A percentile compares a stretch with the other conserved stretches of the same genome.
Conservation (phyloP, 2,888 invertebrate genomes). For the Caenorhabditis sp. region DNA sequence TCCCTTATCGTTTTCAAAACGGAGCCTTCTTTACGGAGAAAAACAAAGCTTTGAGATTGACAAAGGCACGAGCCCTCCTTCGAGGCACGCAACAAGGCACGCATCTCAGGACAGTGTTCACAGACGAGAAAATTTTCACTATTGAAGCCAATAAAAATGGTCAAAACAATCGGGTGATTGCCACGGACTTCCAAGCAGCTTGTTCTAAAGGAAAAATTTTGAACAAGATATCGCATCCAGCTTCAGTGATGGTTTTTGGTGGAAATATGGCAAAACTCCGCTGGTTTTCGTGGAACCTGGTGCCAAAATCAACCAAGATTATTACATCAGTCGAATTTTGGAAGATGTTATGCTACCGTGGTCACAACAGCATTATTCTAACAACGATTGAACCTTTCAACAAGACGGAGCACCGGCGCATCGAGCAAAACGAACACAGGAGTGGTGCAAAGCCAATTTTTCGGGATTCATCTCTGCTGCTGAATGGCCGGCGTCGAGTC, state of each 20-base stretch:
- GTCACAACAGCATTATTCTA: slow-evolving; percentile 11
- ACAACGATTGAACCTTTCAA: slow-evolving; percentile 8
- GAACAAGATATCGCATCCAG: slow-evolving; percentile 12
- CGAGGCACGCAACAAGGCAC: not conserved
- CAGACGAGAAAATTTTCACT: slow-evolving; percentile 25
- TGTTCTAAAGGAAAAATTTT: slow-evolving; percentile 8
- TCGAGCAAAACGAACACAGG: slow-evolving; percentile 13
- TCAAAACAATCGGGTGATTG: slow-evolving; percentile 14
- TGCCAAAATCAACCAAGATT: slow-evolving; percentile 24
- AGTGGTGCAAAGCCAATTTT: slow-evolving; percentile 14
- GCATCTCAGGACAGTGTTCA: slow-evolving; percentile 6
- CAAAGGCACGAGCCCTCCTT: slow-evolving; percentile 7
- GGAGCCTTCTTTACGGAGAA: too few relatives aligned
- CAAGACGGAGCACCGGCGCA: slow-evolving; percentile 23
- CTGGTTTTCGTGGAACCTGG: slow-evolving; percentile 22
- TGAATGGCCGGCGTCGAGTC: not conserved
- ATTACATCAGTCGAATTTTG: slow-evolving; percentile 24
- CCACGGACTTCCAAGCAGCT: slow-evolving; percentile 6
- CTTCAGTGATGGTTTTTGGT: slow-evolving; percentile 26
- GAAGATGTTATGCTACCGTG: slow-evolving; percentile 13
- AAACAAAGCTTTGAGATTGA: too few relatives aligned
- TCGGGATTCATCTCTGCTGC: not conserved
- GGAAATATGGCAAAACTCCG: slow-evolving; percentile 18
- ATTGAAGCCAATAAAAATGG: slow-evolving; percentile 11
- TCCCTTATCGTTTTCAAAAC: too few relatives aligned